Percentiles rank a stretch among this genome's conserved stretches.
These are phyloP conservation scores for Acrobasis repandana DNA, from an alignment of 2,888 invertebrate species.

Conservation along the genomic window DNA sequence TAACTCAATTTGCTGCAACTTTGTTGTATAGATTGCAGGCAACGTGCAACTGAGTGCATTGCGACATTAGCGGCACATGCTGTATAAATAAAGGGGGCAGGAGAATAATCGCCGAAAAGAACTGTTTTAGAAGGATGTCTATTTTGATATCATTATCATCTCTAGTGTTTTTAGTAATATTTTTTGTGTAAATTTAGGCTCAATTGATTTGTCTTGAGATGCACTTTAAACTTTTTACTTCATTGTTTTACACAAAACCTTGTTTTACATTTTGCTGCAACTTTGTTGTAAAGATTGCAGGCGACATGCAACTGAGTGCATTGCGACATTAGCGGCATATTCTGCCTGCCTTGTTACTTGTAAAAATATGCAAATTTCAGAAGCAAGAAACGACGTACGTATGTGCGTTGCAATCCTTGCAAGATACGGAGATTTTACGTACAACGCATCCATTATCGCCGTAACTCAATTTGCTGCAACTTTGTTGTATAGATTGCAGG, in stretches of 20 bases:
- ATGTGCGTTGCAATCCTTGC: not conserved
- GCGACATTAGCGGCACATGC: not conserved
- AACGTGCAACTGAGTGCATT: not conserved
- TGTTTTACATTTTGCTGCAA: too few species aligned
- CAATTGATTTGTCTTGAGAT: too few species aligned
- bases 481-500: constrained; percentile 13
- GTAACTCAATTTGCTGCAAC: constrained; percentile 8
- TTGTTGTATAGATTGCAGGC: constrained; percentile 14
- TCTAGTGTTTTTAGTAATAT: too few species aligned
- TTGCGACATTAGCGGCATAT: not conserved
- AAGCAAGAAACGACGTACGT: not conserved
- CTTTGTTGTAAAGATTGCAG: constrained; percentile 11
- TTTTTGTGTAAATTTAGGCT: too few species aligned
- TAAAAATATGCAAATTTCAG: too few species aligned
- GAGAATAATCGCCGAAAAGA: too few species aligned
- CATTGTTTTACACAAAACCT: too few species aligned
- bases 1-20: constrained; percentile 6
- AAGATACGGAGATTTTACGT: not conserved
- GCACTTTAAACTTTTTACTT: too few species aligned
- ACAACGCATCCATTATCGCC: constrained; percentile 8
- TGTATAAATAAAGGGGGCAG: too few species aligned
- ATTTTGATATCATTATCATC: too few species aligned
- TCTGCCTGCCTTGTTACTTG: too few species aligned
- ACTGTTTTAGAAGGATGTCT: too few species aligned
- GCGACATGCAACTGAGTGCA: not conserved